phyloP scores from a whole-genome alignment of 2,888 invertebrate species.

The Temnothorax unifasciatus region DNA sequence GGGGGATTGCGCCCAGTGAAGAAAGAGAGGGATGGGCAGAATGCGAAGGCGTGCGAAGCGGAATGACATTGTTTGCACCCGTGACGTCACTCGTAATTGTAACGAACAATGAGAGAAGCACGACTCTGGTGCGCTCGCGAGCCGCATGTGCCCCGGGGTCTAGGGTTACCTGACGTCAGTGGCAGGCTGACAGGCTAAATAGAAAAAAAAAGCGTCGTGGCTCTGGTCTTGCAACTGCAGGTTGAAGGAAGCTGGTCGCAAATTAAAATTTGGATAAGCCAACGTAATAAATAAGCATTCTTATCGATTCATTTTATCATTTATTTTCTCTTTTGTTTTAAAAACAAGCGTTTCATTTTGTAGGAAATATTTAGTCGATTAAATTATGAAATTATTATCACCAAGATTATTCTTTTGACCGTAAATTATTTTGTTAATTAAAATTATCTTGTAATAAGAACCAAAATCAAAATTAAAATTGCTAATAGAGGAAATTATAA shows the following conservation, averaged over 20 bases:
- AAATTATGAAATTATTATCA: conserved; percentile 18
- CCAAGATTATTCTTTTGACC: not conserved
- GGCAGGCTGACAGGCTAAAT: conserved; percentile 2
- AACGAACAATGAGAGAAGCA: conserved; percentile 77
- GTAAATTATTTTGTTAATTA: not conserved
- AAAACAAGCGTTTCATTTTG: not conserved
- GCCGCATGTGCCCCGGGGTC: conserved; percentile 61
- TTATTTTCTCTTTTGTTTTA: not conserved
- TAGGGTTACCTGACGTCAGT: conserved; percentile 70
- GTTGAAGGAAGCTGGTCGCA: not conserved
- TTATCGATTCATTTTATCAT: not conserved
- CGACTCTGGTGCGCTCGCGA: conserved; percentile 71
- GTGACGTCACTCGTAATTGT: conserved; percentile 83
- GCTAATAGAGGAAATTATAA: not conserved
- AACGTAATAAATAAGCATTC: not conserved
- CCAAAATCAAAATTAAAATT: not conserved
- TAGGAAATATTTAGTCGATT: not conserved
- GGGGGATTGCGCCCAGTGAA: conserved; percentile 10
- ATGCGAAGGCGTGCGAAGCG: conserved; percentile 79
- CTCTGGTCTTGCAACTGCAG: not conserved
- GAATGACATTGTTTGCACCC: conserved; percentile 82
- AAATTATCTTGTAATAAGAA: not conserved
- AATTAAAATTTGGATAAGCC: not conserved
- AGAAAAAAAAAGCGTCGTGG: conserved; percentile 14
- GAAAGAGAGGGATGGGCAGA: conserved; percentile 63